Evolutionary conservation across 2,113 vertebrate genomes (phyloP), one percentile per base, ranked within the genome.

Genomic region (Atractosteus spatula): DNA sequence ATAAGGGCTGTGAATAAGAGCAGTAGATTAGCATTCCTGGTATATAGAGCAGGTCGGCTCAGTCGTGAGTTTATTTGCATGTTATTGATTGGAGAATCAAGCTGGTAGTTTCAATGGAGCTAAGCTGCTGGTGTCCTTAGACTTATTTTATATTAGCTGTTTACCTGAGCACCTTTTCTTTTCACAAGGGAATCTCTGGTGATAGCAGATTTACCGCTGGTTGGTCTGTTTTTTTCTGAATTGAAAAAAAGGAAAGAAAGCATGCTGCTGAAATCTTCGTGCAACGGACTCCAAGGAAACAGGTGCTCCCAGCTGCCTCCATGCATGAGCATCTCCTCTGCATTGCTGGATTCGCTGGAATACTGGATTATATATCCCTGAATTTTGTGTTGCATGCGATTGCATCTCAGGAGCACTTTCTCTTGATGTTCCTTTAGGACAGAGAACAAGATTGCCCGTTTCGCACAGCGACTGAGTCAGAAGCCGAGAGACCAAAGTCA

Each of bases 391-490:
- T 59, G 56, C 56, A 59, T 66, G 17, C 14, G 71, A 10, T 45
- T 7, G 3, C 29, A n/a, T 62, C 44, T 47, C 62, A 62, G 67
- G 54, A 70, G 41, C 59, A 42, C 47, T 62, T 41, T 89, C 78
- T 89, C 85, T 86, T 81, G 85, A 88, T 89, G 81, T 86, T 89
- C 77, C 79, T 83, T 83, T 94, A 96, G 95, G 89, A 79, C 93
- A 63, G 92, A 91, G 84, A 92, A 90, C 86, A 95, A 87, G 78
- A 86, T 94, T 75, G 81, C 82, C 74, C 87, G 75, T 43, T 89
- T 93, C 89, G 87, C 91, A 70, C 92, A 91, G 90, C 90, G 86
- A 87, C 92, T 93, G 89, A 93, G 89, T 82, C 91, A 90, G 84
- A 88, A 86, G 75, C 55, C 8, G 10, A 83, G 80, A 85, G 87